Evolutionary conservation across 1,140 invertebrate species (phyloP), one percentile per base, ranked within the genome.

Genomic region (Neuroterus valhalla): DNA sequence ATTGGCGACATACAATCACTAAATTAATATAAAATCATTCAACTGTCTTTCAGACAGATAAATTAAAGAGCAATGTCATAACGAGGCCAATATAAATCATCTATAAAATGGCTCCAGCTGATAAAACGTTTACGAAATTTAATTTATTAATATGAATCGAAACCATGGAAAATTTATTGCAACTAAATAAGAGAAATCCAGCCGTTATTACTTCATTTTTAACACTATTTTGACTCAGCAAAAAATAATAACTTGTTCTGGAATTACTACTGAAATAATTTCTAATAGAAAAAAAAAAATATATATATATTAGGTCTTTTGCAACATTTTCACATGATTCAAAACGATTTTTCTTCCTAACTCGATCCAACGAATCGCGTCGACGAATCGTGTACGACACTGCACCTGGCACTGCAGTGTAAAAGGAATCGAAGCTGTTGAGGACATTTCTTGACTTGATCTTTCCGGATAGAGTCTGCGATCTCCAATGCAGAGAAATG

Each of bases 301-400:
- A n/a, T n/a, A 48, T 19, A 8, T 17, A 48, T n/a, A 48, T 48
- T 48, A 17, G 8, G 8, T 17, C 6, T 48, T n/a, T 17, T 48
- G 46, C 17, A 5, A 38, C 31, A 0, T 38, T 38, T 38, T 38
- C 17, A 48, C 15, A 48, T 8, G 46, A 48, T 19, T 5, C 8
- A 31, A 62, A 62, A 31, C 15, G 8, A n/a, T 5, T n/a, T 55
- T 55, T 31, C 17, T 48, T 17, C 31, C 31, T 8, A 48, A 48
- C 2, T 19, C 17, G 2, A 48, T 48, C 46, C 14, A 19, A 48
- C 4, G 46, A 48, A 48, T 48, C 17, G 17, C 46, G 46, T 19
- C 23, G 15, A 62, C 23, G 26, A 62, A 76, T 78, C 85, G 71
- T 85, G 84, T 79, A 84, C 83, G 81, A 79, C 75, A 85, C 75